Evolutionary conservation across 2,797 vertebrate genomes (phyloP).

Genomic region (Eupleurogrammus muticus): DNA sequence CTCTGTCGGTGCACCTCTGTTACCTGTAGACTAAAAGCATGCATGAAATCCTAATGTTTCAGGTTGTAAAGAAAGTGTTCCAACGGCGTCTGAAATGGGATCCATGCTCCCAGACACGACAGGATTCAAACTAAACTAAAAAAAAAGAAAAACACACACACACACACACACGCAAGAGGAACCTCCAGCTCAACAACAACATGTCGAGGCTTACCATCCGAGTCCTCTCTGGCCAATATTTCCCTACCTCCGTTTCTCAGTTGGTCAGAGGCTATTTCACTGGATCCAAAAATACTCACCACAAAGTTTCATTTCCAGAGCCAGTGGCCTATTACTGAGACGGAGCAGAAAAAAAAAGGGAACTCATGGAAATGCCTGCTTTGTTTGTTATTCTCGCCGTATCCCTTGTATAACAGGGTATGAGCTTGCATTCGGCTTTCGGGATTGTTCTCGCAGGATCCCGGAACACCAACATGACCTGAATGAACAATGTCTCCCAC

Average conservation of each 20-base stretch:
- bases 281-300: constrained; percentile 53
- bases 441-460: constrained; percentile 57
- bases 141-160: too few relatives aligned
- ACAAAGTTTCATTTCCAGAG: constrained; percentile 53
- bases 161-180: too few relatives aligned
- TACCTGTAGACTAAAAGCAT: too few relatives aligned
- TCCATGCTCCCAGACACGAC: constrained; percentile 30
- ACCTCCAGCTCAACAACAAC: constrained; percentile 54
- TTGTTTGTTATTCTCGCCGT: constrained; percentile 44
- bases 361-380: constrained; percentile 39
- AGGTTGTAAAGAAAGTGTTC: constrained; percentile 25
- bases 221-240: constrained; percentile 21
- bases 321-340: constrained; percentile 27
- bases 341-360: background rate
- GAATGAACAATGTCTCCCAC: constrained; percentile 67
- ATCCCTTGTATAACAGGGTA: constrained; percentile 35
- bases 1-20: too few relatives aligned
- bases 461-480: constrained; percentile 59
- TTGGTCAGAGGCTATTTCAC: constrained; percentile 50
- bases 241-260: constrained; percentile 23
- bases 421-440: constrained; percentile 53
- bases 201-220: constrained; percentile 31
- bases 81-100: constrained; percentile 17
- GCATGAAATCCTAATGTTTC: too few relatives aligned
- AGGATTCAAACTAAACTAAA: constrained; percentile 29